These are phyloP conservation scores for Helicoverpa armigera DNA, from an alignment of 1,140 invertebrate genomes.

Conservation along the genomic window DNA sequence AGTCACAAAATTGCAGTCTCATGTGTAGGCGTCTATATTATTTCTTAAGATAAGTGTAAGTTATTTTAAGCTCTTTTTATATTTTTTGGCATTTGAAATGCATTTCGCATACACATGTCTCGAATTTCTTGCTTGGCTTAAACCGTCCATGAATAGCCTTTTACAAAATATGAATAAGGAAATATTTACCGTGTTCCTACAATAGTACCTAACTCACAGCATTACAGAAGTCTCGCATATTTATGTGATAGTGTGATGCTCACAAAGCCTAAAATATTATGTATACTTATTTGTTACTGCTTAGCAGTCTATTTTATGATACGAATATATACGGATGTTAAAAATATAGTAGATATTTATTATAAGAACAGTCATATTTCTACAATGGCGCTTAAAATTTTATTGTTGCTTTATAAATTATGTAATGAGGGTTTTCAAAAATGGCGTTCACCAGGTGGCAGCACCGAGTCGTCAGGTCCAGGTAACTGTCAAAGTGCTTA, in stretches of 20 bases:
- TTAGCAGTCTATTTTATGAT: constrained; percentile 62
- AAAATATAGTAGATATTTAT: constrained; percentile 49
- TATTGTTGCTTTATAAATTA: constrained; percentile 29
- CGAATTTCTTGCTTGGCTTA: constrained; percentile 66
- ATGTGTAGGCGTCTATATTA: constrained; percentile 53
- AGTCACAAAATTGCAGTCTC: constrained; percentile 66
- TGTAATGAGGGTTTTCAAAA: too few relatives aligned
- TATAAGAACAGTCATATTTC: constrained; percentile 49
- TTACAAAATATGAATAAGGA: constrained; percentile 47
- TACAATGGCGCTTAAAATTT: constrained; percentile 18
- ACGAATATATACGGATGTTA: constrained; percentile 50
- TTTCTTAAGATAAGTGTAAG: constrained; percentile 60
- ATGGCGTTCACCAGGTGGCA: too few relatives aligned
- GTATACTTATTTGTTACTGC: constrained; percentile 56
- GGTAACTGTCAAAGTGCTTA: too few relatives aligned
- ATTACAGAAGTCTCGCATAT: constrained; percentile 16
- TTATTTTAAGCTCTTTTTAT: constrained; percentile 56
- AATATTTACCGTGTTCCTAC: constrained; percentile 39
- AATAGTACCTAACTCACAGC: constrained; percentile 19
- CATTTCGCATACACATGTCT: constrained; percentile 63
- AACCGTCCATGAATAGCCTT: constrained; percentile 70
- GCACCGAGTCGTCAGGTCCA: too few relatives aligned
- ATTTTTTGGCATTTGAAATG: constrained; percentile 68
- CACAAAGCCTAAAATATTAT: constrained; percentile 41
- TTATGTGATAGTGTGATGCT: constrained; percentile 5